Conservation (phyloP, 1,140 invertebrate genomes). For the Neelides sp. region DNA sequence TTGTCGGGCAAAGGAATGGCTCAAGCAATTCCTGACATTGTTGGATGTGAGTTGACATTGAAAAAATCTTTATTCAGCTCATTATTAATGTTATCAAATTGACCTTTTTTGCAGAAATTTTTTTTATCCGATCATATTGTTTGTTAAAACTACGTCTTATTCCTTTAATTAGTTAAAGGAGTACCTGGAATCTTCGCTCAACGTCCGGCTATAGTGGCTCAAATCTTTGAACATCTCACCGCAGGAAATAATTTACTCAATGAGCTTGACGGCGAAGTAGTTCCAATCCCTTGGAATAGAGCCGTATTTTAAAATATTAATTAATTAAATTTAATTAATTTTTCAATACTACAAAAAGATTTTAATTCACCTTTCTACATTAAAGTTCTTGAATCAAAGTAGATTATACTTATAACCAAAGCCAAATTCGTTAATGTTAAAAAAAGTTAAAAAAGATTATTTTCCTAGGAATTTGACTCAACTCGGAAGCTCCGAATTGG, state of each 20-base stretch:
- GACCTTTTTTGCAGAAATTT: neutral
- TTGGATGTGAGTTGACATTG: too few species aligned
- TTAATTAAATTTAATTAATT: neutral
- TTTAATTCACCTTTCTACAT: neutral
- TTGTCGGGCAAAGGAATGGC: slow-evolving; percentile 4
- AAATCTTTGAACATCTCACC: slow-evolving; percentile 4
- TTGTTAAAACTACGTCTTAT: neutral
- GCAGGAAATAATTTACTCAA: neutral
- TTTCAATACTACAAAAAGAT: neutral
- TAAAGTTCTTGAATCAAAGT: too few species aligned
- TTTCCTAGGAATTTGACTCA: slow-evolving; percentile 8
- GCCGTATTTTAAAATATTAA: neutral
- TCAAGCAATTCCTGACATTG: neutral
- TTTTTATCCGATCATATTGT: neutral
- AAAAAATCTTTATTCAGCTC: too few species aligned
- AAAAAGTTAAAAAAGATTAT: slow-evolving; percentile 1
- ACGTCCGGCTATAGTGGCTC: slow-evolving; percentile 1
- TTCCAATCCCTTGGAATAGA: slow-evolving; percentile 14
- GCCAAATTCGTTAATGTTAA: too few species aligned
- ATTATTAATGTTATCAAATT: neutral
- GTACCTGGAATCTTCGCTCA: slow-evolving; percentile 5
- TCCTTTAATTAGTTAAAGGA: neutral
- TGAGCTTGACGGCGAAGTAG: slow-evolving; percentile 7
- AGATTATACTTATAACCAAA: too few species aligned
- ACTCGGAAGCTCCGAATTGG: slow-evolving; percentile 13